Base-by-base conservation (phyloP, 1,140 invertebrate genomes). In the Drosophila ohnishii region DNA sequence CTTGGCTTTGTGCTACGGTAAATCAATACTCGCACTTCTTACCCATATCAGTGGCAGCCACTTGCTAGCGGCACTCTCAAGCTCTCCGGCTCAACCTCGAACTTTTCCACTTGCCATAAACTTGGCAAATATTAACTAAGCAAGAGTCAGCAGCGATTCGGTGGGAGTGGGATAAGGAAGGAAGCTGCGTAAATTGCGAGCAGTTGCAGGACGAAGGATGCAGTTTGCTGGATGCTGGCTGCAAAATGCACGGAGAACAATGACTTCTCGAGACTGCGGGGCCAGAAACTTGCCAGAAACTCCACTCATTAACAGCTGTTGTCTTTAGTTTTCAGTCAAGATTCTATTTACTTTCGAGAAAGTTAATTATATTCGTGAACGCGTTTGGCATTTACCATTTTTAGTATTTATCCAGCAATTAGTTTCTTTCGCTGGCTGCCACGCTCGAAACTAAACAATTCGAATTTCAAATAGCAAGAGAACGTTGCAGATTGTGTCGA, bases 261-360 rank as follows among this genome's bases (percentile, higher is more conserved):
- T 75, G 53, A 55, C 30, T 59, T 44, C 44, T 47, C 57, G 35
- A 16, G 30, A 19, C 45, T 69, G 65, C 37, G 28, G 65, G 65
- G 65, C 61, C 28, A 53, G 34, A 63, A 85, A 80, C 59, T 78
- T 72, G 55, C 64, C 74, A 34, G 59, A 86, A 87, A 80, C 84
- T 88, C 48, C 59, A 78, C 80, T 87, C 83, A 88, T 84, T 88
- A 87, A 69, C 80, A 87, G 76, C 80, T 87, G 83, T 88, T 87
- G 83, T 87, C 80, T 84, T 83, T 84, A 77, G 83, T 67, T 88
- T 82, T 67, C 42, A 59, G 74, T 58, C 40, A 66, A 63, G 84
- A 88, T 83, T 88, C 67, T 84, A 70, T 88, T 87, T 83, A 80
- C 84, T 87, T 77, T 77, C 61, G 32, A 59, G 76, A 83, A 87